Evolutionary conservation across 2,797 vertebrate species (phyloP), one percentile per base, ranked within the genome.

Genomic region (Liparis tanakae): DNA sequence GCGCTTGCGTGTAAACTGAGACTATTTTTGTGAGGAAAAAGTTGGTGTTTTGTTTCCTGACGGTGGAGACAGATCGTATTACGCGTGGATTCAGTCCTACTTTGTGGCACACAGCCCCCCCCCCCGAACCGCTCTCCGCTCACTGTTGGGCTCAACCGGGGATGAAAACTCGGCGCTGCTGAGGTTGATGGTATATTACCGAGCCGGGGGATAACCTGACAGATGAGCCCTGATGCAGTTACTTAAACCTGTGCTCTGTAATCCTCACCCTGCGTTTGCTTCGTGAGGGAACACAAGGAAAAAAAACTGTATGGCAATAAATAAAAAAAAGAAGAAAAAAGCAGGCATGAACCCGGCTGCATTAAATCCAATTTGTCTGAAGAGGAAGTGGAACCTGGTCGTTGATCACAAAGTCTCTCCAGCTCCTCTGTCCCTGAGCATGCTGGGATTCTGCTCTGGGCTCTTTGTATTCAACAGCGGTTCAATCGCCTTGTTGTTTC

Each of bases 1-100:
- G 44, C 3, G 5, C 69, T 84, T 90, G 78, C 83, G 80, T 76
- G 33, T 61, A 61, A 83, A 70, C 69, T 41, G 18, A 14, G 43
- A 64, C 70, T 80, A 66, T 85, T 88, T 87, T 25, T 83, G 73
- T 2, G 25, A 72, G 57, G 72, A 20, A 25, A 17, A 8, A 46
- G 61, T 60, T 74, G 56, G 37, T 36, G 55, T 60, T 43, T n/a
- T 56, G n/a, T 50, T 53, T 74, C 15, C 51, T 75, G 57, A 72
- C 57, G 56, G 66, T 70, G 18, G 43, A 75, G 70, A 76, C 56
- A 41, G 72, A 77, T 54, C 37, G 33, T 33, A 68, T 71, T 67
- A 76, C 41, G 57, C 20, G 1, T 58, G 30, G 60, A 80, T 55
- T 46, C 39, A 36, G 6, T 6, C 59, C 15, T 37, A n/a, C 0